Percentiles rank a stretch among this genome's conserved stretches.
Conservation (phyloP, 2,888 invertebrate genomes). For the Torymus tubicola region DNA sequence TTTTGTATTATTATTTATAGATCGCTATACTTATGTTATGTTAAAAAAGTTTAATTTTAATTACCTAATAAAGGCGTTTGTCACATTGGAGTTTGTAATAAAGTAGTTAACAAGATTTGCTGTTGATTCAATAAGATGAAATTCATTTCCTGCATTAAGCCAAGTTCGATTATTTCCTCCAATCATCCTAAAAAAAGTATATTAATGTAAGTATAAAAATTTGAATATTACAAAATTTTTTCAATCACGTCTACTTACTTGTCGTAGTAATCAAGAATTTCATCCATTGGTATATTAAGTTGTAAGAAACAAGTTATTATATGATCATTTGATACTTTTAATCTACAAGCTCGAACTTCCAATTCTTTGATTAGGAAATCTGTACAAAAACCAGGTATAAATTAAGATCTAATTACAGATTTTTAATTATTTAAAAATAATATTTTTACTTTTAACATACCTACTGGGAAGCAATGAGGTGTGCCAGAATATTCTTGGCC, state of each 20-base stretch:
- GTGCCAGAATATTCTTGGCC: constrained; percentile 88
- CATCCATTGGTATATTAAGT: constrained; percentile 86
- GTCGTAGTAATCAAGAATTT: constrained; percentile 89
- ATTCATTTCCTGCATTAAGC: constrained; percentile 90
- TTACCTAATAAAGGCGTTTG: constrained; percentile 76
- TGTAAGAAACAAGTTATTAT: constrained; percentile 87
- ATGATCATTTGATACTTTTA: constrained; percentile 84
- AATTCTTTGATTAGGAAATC: constrained; percentile 88
- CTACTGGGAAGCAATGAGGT: constrained; percentile 91
- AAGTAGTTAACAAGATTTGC: constrained; percentile 85
- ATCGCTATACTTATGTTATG: no score
- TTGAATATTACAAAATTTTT: no score
- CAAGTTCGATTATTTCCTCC: constrained; percentile 91
- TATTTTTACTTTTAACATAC: constrained; percentile 76
- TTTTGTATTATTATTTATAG: no score
- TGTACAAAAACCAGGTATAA: constrained; percentile 70
- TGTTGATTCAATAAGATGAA: constrained; percentile 88
- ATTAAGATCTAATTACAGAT: no score
- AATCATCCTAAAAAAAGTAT: constrained; percentile 79
- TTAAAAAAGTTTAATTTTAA: no score
- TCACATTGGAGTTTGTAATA: constrained; percentile 80
- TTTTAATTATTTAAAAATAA: no score
- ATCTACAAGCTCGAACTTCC: constrained; percentile 86
- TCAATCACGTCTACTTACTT: constrained; percentile 78
- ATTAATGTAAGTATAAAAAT: neutral